Base-by-base conservation (phyloP, 2,797 vertebrate species). In the Mus spretus region DNA sequence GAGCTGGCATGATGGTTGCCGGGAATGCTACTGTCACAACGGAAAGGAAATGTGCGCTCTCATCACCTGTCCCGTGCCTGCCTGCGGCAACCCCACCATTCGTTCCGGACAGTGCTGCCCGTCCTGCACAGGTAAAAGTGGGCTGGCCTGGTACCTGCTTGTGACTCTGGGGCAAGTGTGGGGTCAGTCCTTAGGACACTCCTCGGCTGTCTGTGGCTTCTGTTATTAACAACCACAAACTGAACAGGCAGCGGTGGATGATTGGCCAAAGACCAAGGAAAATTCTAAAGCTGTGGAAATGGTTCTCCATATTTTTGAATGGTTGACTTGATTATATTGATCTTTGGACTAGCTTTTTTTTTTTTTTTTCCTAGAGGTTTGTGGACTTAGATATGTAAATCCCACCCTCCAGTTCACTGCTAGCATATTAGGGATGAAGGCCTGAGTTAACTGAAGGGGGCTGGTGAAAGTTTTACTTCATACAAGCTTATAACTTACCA, bases 11-110 rank as follows among this genome's bases (percentile, higher is more conserved):
- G 99, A 99, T 9, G 99, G 99, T 90, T 99, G 99, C 98, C 98
- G 99, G n/a, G 99, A 99, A 11, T 99, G 99, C 96, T 99, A 99
- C 98, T 99, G 99, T 91, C 99, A 99, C 94, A 99, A 97, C 0
- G 99, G 99, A 44, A 98, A 99, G 90, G 99, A 99, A 96, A 99
- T 99, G 99, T 99, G 99, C 95, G 99, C 99, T 87, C 98, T 99
- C 87, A 99, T 99, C 98, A 99, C 99, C 93, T 99, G 99, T 96
- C 99, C 99, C 0, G 99, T 99, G 70, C 99, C 99, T 31, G 98
- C 98, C 67, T 99, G 99, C 92, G 98, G 98, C 94, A 99, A 98
- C 95, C 99, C 99, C 85, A 98, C 98, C 97, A 99, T 99, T 93
- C 98, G 98, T 20, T 98, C 99, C 1, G 99, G 99, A 28, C 99